These are phyloP conservation scores for Gallinago undulata DNA, from an alignment of 2,113 vertebrate genomes.

Conservation along the genomic window DNA sequence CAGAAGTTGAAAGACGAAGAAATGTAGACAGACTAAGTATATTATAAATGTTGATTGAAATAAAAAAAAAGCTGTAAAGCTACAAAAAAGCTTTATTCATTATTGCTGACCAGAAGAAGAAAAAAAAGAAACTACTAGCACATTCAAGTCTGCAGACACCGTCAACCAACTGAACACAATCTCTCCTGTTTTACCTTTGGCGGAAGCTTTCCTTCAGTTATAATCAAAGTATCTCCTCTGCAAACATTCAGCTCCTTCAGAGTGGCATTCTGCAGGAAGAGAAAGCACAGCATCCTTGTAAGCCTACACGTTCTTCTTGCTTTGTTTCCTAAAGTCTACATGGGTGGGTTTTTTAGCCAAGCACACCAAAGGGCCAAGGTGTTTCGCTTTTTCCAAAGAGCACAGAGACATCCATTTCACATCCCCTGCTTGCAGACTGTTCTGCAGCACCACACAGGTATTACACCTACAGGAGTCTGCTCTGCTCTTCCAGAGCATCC, in stretches of 20 bases:
- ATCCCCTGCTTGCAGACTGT: not conserved
- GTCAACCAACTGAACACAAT: not conserved
- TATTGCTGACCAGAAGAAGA: not conserved
- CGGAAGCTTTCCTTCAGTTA: constrained; percentile 87
- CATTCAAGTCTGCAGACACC: not conserved
- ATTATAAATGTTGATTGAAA: not conserved
- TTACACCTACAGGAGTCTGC: not conserved
- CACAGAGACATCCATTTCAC: not conserved
- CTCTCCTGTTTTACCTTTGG: constrained; percentile 75
- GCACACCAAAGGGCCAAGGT: not conserved
- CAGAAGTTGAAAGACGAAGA: not conserved
- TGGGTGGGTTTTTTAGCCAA: not conserved
- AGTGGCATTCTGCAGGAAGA: constrained; percentile 79
- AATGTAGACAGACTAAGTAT: not conserved
- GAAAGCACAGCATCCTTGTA: not conserved
- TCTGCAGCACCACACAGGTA: not conserved
- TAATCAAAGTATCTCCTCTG: constrained; percentile 87
- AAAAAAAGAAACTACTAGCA: not conserved
- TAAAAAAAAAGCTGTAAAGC: not conserved
- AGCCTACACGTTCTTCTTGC: not conserved
- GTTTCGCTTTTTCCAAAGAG: not conserved
- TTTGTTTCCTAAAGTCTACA: not conserved
- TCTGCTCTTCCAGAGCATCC: not conserved
- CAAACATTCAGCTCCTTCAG: constrained; percentile 82
- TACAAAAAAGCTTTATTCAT: not conserved